Evolutionary conservation across 2,888 invertebrate genomes (phyloP).

Genomic region (Agonopterix heracliana): DNA sequence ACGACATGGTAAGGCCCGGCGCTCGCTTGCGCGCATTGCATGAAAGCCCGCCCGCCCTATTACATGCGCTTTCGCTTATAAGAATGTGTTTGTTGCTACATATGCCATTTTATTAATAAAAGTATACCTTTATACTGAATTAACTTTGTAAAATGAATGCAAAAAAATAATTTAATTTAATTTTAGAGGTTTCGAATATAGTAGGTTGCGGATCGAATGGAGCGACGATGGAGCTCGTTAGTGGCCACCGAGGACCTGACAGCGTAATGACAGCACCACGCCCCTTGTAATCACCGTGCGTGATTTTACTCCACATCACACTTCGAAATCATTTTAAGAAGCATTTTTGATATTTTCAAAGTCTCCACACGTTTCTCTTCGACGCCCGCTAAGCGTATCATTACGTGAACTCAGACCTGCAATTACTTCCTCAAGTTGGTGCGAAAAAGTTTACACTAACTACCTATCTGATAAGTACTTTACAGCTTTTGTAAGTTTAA

Average conservation of each 20-base stretch:
- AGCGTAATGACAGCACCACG: slow-evolving; percentile 59
- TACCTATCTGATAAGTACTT: slow-evolving; percentile 17
- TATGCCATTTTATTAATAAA: too few relatives aligned
- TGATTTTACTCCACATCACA: slow-evolving; percentile 66
- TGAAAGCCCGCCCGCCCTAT: too few relatives aligned
- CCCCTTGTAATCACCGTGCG: slow-evolving; percentile 55
- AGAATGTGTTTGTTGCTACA: too few relatives aligned
- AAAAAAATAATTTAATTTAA: neutral
- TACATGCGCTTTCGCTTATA: too few relatives aligned
- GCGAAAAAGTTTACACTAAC: slow-evolving; percentile 41
- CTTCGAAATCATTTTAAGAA: slow-evolving; percentile 55
- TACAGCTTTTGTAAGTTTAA: neutral
- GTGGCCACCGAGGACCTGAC: slow-evolving; percentile 21
- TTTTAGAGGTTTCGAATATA: neutral
- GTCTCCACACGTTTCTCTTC: slow-evolving; percentile 45
- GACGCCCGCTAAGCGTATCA: slow-evolving; percentile 55
- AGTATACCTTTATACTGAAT: too few relatives aligned
- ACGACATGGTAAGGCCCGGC: too few relatives aligned
- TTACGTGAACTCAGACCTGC: slow-evolving; percentile 47
- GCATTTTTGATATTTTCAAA: slow-evolving; percentile 57
- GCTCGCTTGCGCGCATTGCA: too few relatives aligned
- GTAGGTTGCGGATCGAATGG: slow-evolving; percentile 1
- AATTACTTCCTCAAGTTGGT: slow-evolving; percentile 51
- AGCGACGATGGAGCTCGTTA: slow-evolving; percentile 42
- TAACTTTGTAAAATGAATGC: too few relatives aligned